A percentile compares a stretch with the other conserved stretches of the same genome.
These are phyloP conservation scores for Plebejus anna DNA, from an alignment of 2,888 invertebrate genomes.

Conservation along the genomic window DNA sequence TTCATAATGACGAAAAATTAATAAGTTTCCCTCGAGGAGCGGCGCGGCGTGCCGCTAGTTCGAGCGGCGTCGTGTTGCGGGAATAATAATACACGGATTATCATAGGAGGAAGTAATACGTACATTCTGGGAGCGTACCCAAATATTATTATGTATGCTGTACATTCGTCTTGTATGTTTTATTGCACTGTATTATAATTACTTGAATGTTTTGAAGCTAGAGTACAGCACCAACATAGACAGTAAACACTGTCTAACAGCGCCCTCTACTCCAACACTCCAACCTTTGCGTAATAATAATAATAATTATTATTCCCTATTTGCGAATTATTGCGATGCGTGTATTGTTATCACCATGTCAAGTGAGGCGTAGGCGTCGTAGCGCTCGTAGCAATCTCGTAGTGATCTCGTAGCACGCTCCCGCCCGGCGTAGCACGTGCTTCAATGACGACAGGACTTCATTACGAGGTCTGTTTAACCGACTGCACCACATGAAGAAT, in stretches of 20 bases:
- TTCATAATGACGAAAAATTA: constrained; percentile 80
- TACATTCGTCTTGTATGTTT: neutral
- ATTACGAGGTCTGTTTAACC: neutral
- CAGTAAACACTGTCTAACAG: too few species aligned
- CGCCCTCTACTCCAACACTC: too few species aligned
- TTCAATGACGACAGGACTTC: neutral
- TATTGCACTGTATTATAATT: neutral
- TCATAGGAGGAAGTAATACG: constrained; percentile 13
- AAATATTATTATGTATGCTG: neutral
- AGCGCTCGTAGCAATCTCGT: constrained; percentile 2
- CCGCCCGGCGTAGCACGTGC: neutral
- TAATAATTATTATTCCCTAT: too few species aligned
- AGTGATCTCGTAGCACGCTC: neutral
- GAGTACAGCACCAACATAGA: too few species aligned
- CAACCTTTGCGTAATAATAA: too few species aligned
- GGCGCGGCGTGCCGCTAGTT: constrained; percentile 37
- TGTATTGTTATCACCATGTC: too few species aligned
- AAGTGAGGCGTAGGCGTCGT: neutral
- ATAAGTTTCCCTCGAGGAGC: constrained; percentile 78
- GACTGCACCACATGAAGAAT: neutral
- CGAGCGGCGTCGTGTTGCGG: neutral
- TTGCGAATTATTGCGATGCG: neutral
- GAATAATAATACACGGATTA: constrained; percentile 20
- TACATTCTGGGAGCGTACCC: neutral
- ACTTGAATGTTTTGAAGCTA: too few species aligned